A percentile compares a stretch with the other conserved stretches of the same genome.
These are phyloP conservation scores for Pogonognathellus flavescens DNA, from an alignment of 1,140 invertebrate species.

Conservation along the genomic window DNA sequence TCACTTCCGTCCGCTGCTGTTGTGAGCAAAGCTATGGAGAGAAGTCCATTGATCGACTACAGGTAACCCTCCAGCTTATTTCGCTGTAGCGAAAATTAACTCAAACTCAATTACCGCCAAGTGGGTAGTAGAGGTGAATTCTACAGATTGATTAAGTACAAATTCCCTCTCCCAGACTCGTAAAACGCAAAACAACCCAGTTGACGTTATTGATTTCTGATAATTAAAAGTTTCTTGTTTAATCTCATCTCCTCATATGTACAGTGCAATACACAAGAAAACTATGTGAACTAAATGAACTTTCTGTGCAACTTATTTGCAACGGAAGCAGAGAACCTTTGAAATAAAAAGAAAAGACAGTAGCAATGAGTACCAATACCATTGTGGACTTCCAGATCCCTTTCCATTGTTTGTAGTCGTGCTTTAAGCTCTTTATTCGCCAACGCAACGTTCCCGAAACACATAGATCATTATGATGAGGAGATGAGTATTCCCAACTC, in stretches of 20 bases:
- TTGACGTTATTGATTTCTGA: constrained; percentile 3
- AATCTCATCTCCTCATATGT: constrained; percentile 4
- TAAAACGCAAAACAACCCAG: neutral
- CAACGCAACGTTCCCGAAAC: no score
- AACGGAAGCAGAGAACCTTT: no score
- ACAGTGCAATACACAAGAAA: no score
- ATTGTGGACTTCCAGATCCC: neutral
- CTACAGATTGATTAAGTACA: neutral
- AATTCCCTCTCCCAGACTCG: neutral
- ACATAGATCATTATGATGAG: no score
- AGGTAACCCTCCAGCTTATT: constrained; percentile 52
- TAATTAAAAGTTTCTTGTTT: constrained; percentile 21
- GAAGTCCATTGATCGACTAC: constrained; percentile 64
- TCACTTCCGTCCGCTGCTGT: constrained; percentile 63
- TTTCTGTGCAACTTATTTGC: no score
- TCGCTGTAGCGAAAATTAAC: no score
- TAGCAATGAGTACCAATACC: no score
- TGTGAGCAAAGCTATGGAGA: constrained; percentile 55
- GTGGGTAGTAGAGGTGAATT: neutral
- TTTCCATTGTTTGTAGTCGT: neutral
- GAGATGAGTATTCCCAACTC: no score
- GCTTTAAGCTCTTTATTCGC: neutral
- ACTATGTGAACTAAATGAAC: no score
- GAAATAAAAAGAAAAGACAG: no score
- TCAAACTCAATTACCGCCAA: neutral